Evolutionary conservation across 2,113 vertebrate genomes (phyloP).

Genomic region (Atlantisia rogersi): DNA sequence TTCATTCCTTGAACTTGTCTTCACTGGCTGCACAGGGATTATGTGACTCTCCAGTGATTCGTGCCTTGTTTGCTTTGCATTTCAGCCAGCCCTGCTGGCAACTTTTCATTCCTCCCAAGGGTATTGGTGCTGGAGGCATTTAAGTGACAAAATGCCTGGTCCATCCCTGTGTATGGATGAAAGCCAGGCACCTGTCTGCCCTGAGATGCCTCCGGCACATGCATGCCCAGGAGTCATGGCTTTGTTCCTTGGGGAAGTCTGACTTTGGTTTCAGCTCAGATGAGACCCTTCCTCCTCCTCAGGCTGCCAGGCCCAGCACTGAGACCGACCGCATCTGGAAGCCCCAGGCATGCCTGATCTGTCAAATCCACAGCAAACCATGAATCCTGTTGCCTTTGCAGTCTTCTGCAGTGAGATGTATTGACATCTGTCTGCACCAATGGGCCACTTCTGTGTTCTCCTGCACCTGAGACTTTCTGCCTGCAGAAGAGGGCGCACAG

Average conservation of each 20-base stretch:
- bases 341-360: neutral
- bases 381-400: neutral
- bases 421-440: neutral
- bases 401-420: neutral
- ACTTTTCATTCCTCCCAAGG: neutral
- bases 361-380: neutral
- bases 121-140: neutral
- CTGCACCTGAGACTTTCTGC: neutral
- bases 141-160: neutral
- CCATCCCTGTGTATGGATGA: rapidly evolving
- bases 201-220: rapidly evolving
- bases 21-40: neutral
- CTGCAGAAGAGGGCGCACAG: neutral
- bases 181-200: constrained; percentile 12
- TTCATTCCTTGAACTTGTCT: constrained; percentile 16
- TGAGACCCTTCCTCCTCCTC: neutral
- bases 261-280: neutral
- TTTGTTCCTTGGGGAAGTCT: neutral
- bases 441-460: rapidly evolving
- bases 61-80: constrained; percentile 43
- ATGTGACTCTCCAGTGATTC: constrained; percentile 41
- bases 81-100: constrained; percentile 22
- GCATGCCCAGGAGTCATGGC: rapidly evolving
- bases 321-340: rapidly evolving
- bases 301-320: rapidly evolving